phyloP scores from a whole-genome alignment of 2,888 invertebrate genomes.

The Scaeva pyrastri region DNA sequence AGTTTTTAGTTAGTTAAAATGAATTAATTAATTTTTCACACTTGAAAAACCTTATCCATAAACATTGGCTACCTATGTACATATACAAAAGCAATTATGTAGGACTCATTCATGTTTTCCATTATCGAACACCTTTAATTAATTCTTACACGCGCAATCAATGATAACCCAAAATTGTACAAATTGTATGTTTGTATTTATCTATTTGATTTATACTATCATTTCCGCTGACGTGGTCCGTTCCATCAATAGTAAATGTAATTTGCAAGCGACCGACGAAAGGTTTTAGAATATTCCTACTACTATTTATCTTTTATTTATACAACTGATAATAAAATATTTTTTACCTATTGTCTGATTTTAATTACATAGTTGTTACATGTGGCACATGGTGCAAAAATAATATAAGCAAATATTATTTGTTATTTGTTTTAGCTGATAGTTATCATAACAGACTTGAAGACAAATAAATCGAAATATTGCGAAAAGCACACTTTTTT shows the following conservation, averaged over 20 bases:
- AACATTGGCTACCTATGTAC: too few relatives aligned
- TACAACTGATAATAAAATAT: constrained; percentile 7
- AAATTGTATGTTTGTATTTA: not conserved
- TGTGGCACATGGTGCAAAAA: constrained; percentile 20
- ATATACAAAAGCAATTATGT: not conserved
- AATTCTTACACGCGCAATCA: constrained; percentile 24
- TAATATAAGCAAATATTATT: not conserved
- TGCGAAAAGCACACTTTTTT: not conserved
- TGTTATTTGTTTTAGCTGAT: not conserved
- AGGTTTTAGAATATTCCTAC: not conserved
- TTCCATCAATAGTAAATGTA: not conserved
- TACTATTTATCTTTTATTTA: constrained; percentile 4
- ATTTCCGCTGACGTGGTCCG: constrained; percentile 15
- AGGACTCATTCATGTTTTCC: not conserved
- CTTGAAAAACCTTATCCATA: too few relatives aligned
- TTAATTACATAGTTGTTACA: constrained; percentile 11
- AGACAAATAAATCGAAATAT: not conserved
- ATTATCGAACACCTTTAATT: constrained; percentile 6
- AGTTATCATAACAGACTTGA: not conserved
- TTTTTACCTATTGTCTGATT: constrained; percentile 1
- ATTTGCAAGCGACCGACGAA: too few relatives aligned
- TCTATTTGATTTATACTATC: not conserved
- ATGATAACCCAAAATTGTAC: constrained; percentile 13
- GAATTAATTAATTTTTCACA: too few relatives aligned
- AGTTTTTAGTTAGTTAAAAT: too few relatives aligned